Base-by-base conservation (phyloP, 2,888 invertebrate species). In the Yponomeuta evonymella region DNA sequence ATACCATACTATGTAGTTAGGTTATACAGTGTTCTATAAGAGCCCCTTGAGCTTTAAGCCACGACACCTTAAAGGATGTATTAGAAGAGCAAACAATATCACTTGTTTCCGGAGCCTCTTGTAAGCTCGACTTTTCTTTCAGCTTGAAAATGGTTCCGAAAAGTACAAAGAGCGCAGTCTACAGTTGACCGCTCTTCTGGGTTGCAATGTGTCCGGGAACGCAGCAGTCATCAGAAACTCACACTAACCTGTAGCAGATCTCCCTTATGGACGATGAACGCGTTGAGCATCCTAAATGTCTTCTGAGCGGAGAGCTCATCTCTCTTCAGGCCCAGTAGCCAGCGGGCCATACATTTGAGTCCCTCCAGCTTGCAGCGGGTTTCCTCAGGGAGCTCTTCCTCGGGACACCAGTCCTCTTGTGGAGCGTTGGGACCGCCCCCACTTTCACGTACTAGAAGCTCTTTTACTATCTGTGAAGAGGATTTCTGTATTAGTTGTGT, bases 301-400 rank as follows among this genome's bases (percentile, higher is more conserved):
- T 98, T 98, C 88, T 97, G 97, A 0, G 97, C 98, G 0, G 97
- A 97, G 29, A 96, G 93, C 73, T 96, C 96, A 81, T 98, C 97
- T 73, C 95, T 95, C 87, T 97, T 98, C 70, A 98, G 90, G 0
- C 99, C 99, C 62, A 98, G 91, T 65, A 99, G 90, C 98, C 99
- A 99, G 68, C 99, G 95, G 0, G 98, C 98, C 96, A 99, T 98
- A 74, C 98, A 96, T 88, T 99, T 99, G 79, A 99, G 94, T 0
- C 97, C 98, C 86, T 98, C 98, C 73, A 98, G 94, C 92, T 98
- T 98, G 89, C 97, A 97, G 63, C 96, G 93, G 0, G 98, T 98
- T 85, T 98, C 98, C 77, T 97, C 96, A 0, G 98, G 98, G 43
- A 99, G 90, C 71, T 96, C 95, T 5, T 97, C 96, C 81, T 98